Evolutionary conservation across 1,140 invertebrate species (phyloP).

Genomic region (Drosophila rhopaloa): DNA sequence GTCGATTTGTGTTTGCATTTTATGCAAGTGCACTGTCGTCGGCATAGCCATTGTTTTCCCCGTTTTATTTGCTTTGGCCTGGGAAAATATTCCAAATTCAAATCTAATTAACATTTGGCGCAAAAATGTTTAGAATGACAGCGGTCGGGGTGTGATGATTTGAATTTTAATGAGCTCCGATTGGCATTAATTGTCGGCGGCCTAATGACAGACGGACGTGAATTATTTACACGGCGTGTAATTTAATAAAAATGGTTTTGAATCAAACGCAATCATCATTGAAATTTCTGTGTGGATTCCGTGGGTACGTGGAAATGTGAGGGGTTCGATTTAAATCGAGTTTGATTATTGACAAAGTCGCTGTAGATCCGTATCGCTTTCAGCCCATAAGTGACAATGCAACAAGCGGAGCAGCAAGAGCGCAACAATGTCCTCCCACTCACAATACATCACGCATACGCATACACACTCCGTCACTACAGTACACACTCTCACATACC

Average conservation of each 20-base stretch:
- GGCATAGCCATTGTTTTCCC: constrained; percentile 15
- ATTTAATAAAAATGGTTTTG: constrained; percentile 38
- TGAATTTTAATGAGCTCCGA: constrained; percentile 74
- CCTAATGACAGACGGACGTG: constrained; percentile 37
- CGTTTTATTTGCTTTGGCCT: constrained; percentile 49
- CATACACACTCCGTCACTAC: constrained; percentile 3
- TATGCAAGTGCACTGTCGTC: constrained; percentile 48
- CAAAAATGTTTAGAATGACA: constrained; percentile 51
- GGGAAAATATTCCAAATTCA: constrained; percentile 67
- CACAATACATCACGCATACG: constrained; percentile 43
- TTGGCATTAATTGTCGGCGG: constrained; percentile 69
- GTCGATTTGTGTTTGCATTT: constrained; percentile 67
- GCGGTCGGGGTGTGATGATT: constrained; percentile 30
- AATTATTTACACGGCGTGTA: constrained; percentile 43
- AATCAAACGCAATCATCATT: not conserved
- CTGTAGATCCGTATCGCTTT: constrained; percentile 62
- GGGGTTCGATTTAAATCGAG: constrained; percentile 35
- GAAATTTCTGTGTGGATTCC: constrained; percentile 22
- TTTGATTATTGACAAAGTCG: constrained; percentile 56
- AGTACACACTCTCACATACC: constrained; percentile 1
- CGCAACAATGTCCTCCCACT: constrained; percentile 59
- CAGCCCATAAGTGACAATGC: constrained; percentile 69
- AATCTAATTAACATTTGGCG: constrained; percentile 75
- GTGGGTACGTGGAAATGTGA: constrained; percentile 12
- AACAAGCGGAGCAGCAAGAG: constrained; percentile 68